Conservation (phyloP, 2,113 vertebrate species). For the Oceanodroma tethys region DNA sequence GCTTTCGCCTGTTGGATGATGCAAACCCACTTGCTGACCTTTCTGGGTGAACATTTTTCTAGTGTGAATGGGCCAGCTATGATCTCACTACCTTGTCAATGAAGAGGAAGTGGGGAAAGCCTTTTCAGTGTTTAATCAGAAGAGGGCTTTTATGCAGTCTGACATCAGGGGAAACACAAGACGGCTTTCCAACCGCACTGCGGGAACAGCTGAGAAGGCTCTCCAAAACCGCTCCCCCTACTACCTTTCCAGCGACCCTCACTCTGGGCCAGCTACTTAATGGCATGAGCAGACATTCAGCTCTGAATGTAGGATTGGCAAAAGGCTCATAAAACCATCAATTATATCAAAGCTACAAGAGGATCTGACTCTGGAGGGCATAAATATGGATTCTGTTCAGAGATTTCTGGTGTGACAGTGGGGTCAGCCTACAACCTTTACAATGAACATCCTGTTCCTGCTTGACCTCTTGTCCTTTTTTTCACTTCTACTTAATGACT, state of each 20-base stretch:
- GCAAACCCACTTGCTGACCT: conserved; percentile 54
- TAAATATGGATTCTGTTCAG: conserved; percentile 63
- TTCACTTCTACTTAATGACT: conserved; percentile 41
- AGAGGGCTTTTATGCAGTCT: conserved; percentile 48
- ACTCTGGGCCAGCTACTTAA: conserved; percentile 56
- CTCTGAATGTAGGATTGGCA: conserved; percentile 25
- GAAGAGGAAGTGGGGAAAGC: conserved; percentile 52
- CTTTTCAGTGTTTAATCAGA: conserved; percentile 37
- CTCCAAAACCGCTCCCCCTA: conserved; percentile 32
- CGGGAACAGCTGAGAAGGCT: conserved; percentile 54
- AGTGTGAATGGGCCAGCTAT: conserved; percentile 63
- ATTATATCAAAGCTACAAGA: conserved; percentile 63
- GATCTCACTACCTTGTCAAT: conserved; percentile 69
- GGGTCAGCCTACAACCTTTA: conserved; percentile 65
- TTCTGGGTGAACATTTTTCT: conserved; percentile 62
- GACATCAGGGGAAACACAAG: conserved; percentile 62
- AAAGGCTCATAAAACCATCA: conserved; percentile 62
- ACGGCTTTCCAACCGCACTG: conserved; percentile 43
- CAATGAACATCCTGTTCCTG: conserved; percentile 69
- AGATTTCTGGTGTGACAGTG: conserved; percentile 73
- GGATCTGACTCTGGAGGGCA: conserved; percentile 45
- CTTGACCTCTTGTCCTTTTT: conserved; percentile 65
- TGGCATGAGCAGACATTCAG: conserved; percentile 55
- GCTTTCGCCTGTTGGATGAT: conserved; percentile 8
- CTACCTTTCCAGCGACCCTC: conserved; percentile 62